Base-by-base conservation (phyloP, 2,113 vertebrate species). In the Zosterops hypoxanthus region DNA sequence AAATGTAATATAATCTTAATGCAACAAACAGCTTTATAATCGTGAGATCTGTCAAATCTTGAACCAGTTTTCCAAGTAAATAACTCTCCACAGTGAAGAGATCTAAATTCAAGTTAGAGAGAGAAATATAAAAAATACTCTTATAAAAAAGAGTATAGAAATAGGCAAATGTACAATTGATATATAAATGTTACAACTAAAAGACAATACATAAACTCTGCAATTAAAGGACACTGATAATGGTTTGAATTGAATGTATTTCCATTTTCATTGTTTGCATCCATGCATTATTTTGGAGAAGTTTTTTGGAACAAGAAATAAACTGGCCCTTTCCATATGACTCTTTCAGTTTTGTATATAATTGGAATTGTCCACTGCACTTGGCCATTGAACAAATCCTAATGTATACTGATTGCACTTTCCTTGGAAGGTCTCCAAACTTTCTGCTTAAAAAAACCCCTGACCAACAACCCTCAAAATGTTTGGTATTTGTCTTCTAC, bases 401-500 rank as follows among this genome's bases (percentile, higher is more conserved):
- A 29, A 71, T 66, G 34, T 55, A 79, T 26, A 57, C 59, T 66
- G 50, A 71, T 92, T 70, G 61, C 47, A 28, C 18, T 82, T 88
- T 78, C 17, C 49, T 52, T 94, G 88, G 69, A 90, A 75, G 31
- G 12, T 68, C 42, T 90, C 72, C 94, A 94, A 87, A 49, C 8
- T 16, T 90, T 71, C 53, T 92, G 49, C 50, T 88, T 68, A 73
- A 76, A 76, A 75, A 76, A 31, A 34, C 11, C 18, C 11, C 18
- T 1, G 1, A 46, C 11, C n/a, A 69, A 39, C 20, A 61, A 4
- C 31, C 21, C 31, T 75, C 5, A 9, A 31, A 91, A 88, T 81
- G 60, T 76, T 85, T 56, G 15, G 5, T 36, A 22, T 59, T 69
- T 94, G 72, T 39, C 17, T 57, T 70, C 34, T 13, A 14, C 12